Conservation (phyloP, 2,113 vertebrate species). For the Cynoglossus semilaevis region DNA sequence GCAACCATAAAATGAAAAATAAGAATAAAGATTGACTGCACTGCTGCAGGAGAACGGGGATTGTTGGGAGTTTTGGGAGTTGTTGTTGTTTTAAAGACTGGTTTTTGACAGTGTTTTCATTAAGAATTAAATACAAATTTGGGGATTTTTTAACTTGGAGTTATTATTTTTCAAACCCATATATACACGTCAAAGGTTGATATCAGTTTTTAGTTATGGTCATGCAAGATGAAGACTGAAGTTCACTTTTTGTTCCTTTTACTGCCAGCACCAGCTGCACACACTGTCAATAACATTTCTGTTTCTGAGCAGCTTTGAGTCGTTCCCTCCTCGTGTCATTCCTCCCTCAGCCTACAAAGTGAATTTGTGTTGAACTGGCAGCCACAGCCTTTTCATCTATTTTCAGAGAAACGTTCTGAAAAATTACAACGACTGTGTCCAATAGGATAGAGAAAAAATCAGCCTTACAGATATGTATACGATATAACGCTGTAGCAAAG, state of each 20-base stretch:
- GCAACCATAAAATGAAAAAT: too few relatives aligned
- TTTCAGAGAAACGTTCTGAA: conserved; percentile 67
- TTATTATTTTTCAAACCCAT: neutral
- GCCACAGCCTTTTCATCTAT: conserved; percentile 58
- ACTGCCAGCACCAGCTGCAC: conserved; percentile 45
- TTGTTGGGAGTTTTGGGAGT: too few relatives aligned
- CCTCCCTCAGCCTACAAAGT: conserved; percentile 50
- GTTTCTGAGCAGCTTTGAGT: conserved; percentile 64
- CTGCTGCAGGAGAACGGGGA: too few relatives aligned
- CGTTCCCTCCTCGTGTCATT: conserved; percentile 54
- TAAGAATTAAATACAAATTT: too few relatives aligned
- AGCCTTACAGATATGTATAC: conserved; percentile 46
- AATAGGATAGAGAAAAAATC: conserved; percentile 41
- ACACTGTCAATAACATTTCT: conserved; percentile 61
- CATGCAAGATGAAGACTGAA: conserved; percentile 49
- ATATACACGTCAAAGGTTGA: too few relatives aligned
- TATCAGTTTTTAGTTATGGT: neutral
- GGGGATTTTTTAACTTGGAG: too few relatives aligned
- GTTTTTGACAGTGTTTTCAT: too few relatives aligned
- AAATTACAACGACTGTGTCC: conserved; percentile 69
- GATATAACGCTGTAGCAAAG: conserved; percentile 16
- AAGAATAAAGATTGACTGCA: too few relatives aligned
- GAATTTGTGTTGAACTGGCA: conserved; percentile 54
- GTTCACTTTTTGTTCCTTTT: conserved; percentile 55
- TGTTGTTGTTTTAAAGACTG: too few relatives aligned